Base-by-base conservation (phyloP, 2,888 invertebrate genomes). In the Agrilus cyanescens region DNA sequence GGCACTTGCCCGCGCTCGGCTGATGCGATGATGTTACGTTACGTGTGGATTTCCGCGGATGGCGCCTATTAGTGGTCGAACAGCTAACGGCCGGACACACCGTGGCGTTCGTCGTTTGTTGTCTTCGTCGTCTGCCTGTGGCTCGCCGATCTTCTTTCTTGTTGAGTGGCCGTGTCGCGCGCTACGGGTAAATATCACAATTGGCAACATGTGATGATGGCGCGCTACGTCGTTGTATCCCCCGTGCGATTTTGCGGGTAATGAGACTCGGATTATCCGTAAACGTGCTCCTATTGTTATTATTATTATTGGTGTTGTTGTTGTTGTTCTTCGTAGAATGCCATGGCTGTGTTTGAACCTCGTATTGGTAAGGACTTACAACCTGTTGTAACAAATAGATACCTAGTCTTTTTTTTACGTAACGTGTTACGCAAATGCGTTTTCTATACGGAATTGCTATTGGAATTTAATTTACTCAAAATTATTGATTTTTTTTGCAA, bases 261-360 rank as follows among this genome's bases (percentile, higher is more conserved):
- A 25, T 25, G 25, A 25, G 10, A 25, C 10, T 25, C 25, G 10
- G 8, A 10, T 25, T 10, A 4, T 25, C 10, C 25, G 10, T 25
- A 8, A 25, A 25, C 25, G 25, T 25, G 8, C 8, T 25, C 2
- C 3, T 20, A 25, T 25, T 10, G 25, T 25, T 10, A 25, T 25
- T 25, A 10, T 10, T 10, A 10, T 25, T 25, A 4, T 25, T 4
- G 4, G 8, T 32, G n/a, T 20, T 38, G 34, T 34, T 13, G 35
- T 16, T 38, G 30, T 32, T 45, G 35, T 31, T 30, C 32, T 36
- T 20, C 37, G 29, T 38, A 52, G 50, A 50, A 57, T 57, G 57
- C 65, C 63, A 65, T 65, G 65, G 65, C 64, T 63, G 61, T 64
- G 59, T 61, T 65, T 61, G 58, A 63, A 63, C 63, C 64, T 62